Conservation (phyloP, 2,797 vertebrate genomes). For the Nannoperca obscura region DNA sequence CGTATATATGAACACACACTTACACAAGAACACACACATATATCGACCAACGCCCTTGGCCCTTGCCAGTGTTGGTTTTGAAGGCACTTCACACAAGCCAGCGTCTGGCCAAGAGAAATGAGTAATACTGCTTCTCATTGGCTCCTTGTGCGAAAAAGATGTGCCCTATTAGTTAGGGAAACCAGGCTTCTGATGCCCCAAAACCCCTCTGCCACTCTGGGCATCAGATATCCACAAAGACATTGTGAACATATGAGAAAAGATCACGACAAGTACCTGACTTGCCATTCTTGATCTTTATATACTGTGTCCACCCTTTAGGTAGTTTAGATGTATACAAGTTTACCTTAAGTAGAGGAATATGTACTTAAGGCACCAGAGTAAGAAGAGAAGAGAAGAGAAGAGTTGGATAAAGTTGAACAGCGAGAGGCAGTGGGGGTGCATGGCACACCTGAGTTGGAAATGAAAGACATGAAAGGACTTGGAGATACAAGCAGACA, state of each 20-base stretch:
- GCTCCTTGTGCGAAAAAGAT: slow-evolving; percentile 83
- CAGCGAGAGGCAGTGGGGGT: slow-evolving; percentile 34
- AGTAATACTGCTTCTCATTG: slow-evolving; percentile 84
- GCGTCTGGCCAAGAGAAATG: slow-evolving; percentile 84
- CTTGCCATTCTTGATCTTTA: neutral
- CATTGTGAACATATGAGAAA: neutral
- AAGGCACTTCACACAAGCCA: slow-evolving; percentile 82
- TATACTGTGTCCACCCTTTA: neutral
- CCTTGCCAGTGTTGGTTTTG: slow-evolving; percentile 80
- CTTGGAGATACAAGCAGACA: neutral
- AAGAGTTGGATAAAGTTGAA: slow-evolving; percentile 17
- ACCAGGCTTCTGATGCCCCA: slow-evolving; percentile 74
- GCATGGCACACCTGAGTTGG: slow-evolving; percentile 53
- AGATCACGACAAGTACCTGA: neutral
- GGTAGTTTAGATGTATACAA: neutral
- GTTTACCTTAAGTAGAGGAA: neutral
- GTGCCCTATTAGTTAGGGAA: slow-evolving; percentile 79
- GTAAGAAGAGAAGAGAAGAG: slow-evolving; percentile 12
- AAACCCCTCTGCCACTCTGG: slow-evolving; percentile 54
- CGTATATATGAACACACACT: slow-evolving; percentile 40
- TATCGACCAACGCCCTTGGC: slow-evolving; percentile 81
- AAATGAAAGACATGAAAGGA: slow-evolving; percentile 64
- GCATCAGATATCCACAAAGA: slow-evolving; percentile 38
- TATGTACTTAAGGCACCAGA: neutral
- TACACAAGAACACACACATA: slow-evolving; percentile 70